Evolutionary conservation across 2,797 vertebrate genomes (phyloP), one percentile per base, ranked within the genome.

Genomic region (Acestrorhynchus altus): DNA sequence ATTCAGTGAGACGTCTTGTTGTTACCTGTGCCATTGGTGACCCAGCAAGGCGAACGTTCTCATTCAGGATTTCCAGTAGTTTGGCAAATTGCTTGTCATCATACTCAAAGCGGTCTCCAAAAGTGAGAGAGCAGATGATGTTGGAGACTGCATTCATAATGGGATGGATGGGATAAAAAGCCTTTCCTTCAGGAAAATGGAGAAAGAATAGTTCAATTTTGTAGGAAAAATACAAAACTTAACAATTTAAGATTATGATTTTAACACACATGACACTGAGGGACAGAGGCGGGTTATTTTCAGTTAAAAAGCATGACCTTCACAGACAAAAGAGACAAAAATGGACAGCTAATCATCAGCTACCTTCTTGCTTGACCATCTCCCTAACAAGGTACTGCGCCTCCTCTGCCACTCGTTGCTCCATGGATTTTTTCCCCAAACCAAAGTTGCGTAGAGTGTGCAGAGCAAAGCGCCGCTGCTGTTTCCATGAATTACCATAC

Each of bases 381-480:
- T 49, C 82, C 4, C 83, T 42, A 0, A 88, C 74, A 13, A 94
- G 84, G 4, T 81, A 81, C 64, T 7, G 46, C 0, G 87, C 90
- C 69, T 94, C 90, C 5, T 69, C 80, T 42, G 83, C 85, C 63
- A 94, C 89, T 31, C 81, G 88, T 1, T 83, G 71, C 72, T 94
- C 90, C 78, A 93, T 15, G 0, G 24, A 78, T 42, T 88, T 93
- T 83, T 87, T 93, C n/a, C 91, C 83, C 0, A 91, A 79, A 20
- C 89, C 85, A 61, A 94, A 87, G 63, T 81, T 88, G 2, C 85
- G 86, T 39, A 94, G 74, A 0, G 85, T 52, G 0, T 66, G 86
- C 67, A 91, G 86, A 6, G 87, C 87, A 64, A 94, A 94, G 4
- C 84, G 86, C 35, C 92, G 92, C 86, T 94, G 91, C 57, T 94